A percentile compares a stretch with the other conserved stretches of the same genome.
Evolutionary conservation across 2,113 vertebrate genomes (phyloP).

Genomic region (Mobula birostris): DNA sequence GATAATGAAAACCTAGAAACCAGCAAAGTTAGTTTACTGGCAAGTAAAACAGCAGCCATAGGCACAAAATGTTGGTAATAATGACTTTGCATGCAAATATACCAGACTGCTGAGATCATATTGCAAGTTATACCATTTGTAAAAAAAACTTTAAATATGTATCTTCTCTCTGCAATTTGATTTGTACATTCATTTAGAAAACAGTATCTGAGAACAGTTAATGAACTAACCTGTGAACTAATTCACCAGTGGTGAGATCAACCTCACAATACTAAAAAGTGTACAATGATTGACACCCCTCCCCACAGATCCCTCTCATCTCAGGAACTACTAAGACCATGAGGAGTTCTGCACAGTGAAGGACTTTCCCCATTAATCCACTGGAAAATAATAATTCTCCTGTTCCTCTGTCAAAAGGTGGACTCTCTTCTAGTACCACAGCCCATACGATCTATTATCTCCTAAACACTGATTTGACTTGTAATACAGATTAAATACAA

Average conservation of each 20-base stretch:
- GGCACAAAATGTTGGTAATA: neutral
- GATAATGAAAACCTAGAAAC: neutral
- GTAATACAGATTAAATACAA: neutral
- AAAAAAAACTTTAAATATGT: too few species aligned
- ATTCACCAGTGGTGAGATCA: neutral
- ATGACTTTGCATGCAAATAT: neutral
- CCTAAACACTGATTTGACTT: neutral
- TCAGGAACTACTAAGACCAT: neutral
- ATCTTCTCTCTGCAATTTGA: too few species aligned
- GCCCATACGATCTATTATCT: neutral
- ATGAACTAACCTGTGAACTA: too few species aligned
- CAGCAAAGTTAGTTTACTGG: neutral
- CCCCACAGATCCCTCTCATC: too few species aligned
- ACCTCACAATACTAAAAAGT: too few species aligned
- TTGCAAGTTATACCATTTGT: too few species aligned
- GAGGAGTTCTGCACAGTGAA: neutral
- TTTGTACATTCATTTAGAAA: neutral
- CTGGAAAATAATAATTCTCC: too few species aligned
- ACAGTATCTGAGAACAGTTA: neutral
- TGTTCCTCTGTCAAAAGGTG: neutral
- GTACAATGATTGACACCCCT: too few species aligned
- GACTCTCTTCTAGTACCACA: neutral
- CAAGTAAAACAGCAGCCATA: neutral
- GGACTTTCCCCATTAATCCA: neutral
- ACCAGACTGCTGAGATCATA: neutral